Evolutionary conservation across 2,888 invertebrate genomes (phyloP), one percentile per base, ranked within the genome.

Genomic region (Laothoe populi): DNA sequence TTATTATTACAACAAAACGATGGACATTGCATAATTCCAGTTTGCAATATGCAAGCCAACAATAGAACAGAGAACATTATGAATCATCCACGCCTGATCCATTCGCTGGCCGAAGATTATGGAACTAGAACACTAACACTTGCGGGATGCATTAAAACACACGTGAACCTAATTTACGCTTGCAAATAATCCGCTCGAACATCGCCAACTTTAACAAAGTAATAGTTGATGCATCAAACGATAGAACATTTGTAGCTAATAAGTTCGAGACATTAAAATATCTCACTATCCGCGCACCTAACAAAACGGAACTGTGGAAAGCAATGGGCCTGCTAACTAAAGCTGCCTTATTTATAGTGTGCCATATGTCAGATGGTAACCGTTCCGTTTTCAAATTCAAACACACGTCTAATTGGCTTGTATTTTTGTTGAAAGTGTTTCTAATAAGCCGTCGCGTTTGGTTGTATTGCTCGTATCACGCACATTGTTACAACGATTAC

Each of bases 131-230:
- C 92, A 85, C 89, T 85, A 87, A 87, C 88, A 87, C 86, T 88
- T 82, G 83, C 87, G 77, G 83, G 81, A 84, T 88, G 87, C 92
- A 92, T 92, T 92, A 92, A 89, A 90, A 91, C 82, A 84, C 91
- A 92, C 90, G 92, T 90, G 92, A 89, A 86, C 77, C 90, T 90
- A 91, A 92, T 92, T 92, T 91, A 88, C 91, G 81, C 84, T 70
- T 79, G 79, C 81, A 84, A 88, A 88, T 89, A 86, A 85, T 86
- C 80, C 77, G 68, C 66, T 69, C 68, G 74, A 77, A 72, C 70
- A 78, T 72, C 73, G 82, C 82, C 80, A 84, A 84, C 80, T 81
- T 83, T 86, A 88, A 90, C 90, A 90, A 90, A 90, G 90, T 91
- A 86, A 81, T 79, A 82, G 83, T 87, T 86, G 87, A 86, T 88